These are phyloP conservation scores for Eira barbara DNA, from an alignment of 2,113 vertebrate species.

Conservation along the genomic window DNA sequence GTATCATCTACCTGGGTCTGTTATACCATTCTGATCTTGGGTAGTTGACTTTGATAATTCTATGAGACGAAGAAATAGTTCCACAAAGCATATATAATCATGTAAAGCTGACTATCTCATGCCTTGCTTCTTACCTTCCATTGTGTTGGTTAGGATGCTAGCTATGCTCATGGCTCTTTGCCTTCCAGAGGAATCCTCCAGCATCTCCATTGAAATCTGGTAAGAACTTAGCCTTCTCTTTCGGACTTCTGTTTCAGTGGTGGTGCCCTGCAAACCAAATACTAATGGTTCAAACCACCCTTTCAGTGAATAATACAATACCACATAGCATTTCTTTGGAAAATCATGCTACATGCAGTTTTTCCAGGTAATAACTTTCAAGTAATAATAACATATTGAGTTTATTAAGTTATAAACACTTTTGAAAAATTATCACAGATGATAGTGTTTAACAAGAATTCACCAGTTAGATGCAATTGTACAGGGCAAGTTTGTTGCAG, in stretches of 20 bases:
- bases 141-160: constrained; percentile 95
- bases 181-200: constrained; percentile 87
- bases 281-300: constrained; percentile 68
- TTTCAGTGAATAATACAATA: constrained; percentile 46
- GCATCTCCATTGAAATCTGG: constrained; percentile 89
- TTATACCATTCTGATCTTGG: not conserved
- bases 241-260: constrained; percentile 90
- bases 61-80: not conserved
- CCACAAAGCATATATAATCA: not conserved
- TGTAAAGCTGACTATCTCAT: not conserved
- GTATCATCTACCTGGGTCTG: not conserved
- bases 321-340: constrained; percentile 38
- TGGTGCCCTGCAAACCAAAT: constrained; percentile 88
- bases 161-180: constrained; percentile 93
- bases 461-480: constrained; percentile 10
- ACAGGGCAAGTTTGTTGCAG: not conserved
- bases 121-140: constrained; percentile 88
- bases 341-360: constrained; percentile 69
- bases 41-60: not conserved
- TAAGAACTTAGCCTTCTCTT: constrained; percentile 88
- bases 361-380: constrained; percentile 15
- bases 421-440: not conserved
- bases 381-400: constrained; percentile 9
- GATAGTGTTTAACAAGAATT: not conserved
- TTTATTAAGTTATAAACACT: not conserved